Evolutionary conservation across 1,140 invertebrate genomes (phyloP).

Genomic region (Stratiolaelaps scimitus): DNA sequence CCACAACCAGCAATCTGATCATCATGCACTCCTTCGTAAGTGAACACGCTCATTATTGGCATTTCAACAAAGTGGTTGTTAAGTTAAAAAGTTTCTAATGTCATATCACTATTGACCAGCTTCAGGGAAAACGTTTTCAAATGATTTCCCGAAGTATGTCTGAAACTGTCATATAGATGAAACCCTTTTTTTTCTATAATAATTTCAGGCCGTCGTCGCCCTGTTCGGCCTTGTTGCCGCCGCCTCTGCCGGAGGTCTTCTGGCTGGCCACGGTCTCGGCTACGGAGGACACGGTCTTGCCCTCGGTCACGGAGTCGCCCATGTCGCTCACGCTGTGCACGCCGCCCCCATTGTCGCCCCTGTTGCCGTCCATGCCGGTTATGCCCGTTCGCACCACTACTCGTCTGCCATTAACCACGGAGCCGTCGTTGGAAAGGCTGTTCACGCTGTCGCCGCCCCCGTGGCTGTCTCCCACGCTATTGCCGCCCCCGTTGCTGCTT

Average conservation of each 20-base stretch:
- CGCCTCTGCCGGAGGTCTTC: background rate
- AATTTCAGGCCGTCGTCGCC: slow-evolving; percentile 2
- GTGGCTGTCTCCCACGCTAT: no score
- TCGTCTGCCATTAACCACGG: background rate
- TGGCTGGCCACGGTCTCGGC: background rate
- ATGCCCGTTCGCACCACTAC: background rate
- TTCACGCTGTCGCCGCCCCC: background rate
- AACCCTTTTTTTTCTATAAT: no score
- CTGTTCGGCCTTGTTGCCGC: slow-evolving; percentile 4
- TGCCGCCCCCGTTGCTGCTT: no score
- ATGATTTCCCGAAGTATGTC: no score
- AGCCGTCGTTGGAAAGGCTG: background rate
- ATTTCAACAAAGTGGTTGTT: no score
- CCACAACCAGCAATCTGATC: no score
- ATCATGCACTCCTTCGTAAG: no score
- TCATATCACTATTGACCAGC: no score
- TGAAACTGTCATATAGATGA: background rate
- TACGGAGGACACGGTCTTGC: background rate
- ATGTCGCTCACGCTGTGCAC: background rate
- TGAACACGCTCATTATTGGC: no score
- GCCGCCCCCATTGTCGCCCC: slow-evolving; percentile 3
- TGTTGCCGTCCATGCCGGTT: background rate
- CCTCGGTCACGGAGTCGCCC: slow-evolving; percentile 1
- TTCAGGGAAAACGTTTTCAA: no score
- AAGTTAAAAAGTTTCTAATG: no score